These are phyloP conservation scores for Apamea epomidion DNA, from an alignment of 2,888 invertebrate genomes.

Conservation along the genomic window DNA sequence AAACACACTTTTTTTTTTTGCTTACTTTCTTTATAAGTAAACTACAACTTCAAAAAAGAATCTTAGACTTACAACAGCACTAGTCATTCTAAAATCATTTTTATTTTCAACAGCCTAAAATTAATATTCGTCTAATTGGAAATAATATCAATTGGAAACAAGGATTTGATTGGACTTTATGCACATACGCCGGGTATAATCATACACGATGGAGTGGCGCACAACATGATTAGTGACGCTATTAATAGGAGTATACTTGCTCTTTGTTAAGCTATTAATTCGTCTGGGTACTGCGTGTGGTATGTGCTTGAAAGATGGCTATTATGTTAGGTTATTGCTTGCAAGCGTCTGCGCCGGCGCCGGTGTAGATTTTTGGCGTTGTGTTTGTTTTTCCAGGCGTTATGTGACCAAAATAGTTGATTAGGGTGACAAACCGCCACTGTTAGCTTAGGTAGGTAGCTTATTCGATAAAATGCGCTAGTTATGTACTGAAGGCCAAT, in stretches of 20 bases:
- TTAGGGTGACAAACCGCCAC: background rate
- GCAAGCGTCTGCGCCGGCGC: background rate
- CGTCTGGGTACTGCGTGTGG: constrained; percentile 36
- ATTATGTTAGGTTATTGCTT: constrained; percentile 18
- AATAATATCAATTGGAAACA: background rate
- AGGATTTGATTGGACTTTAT: constrained; percentile 13
- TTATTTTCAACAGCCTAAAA: accelerated
- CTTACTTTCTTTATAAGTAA: background rate
- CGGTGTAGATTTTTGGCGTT: background rate
- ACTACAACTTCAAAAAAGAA: background rate
- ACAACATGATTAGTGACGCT: constrained; percentile 68
- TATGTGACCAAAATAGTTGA: background rate
- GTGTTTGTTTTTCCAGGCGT: background rate
- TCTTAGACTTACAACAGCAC: too few species aligned
- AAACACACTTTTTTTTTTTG: background rate
- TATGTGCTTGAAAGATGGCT: constrained; percentile 30
- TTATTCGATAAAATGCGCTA: background rate
- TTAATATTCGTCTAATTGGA: background rate
- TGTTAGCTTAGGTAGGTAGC: too few species aligned
- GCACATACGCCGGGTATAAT: constrained; percentile 70
- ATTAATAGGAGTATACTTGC: constrained; percentile 68
- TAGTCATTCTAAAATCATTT: background rate
- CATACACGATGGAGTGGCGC: constrained; percentile 66
- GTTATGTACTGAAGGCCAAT: too few species aligned
- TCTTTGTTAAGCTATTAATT: constrained; percentile 53